phyloP scores from a whole-genome alignment of 2,888 invertebrate genomes.

The Smittia aterrima region DNA sequence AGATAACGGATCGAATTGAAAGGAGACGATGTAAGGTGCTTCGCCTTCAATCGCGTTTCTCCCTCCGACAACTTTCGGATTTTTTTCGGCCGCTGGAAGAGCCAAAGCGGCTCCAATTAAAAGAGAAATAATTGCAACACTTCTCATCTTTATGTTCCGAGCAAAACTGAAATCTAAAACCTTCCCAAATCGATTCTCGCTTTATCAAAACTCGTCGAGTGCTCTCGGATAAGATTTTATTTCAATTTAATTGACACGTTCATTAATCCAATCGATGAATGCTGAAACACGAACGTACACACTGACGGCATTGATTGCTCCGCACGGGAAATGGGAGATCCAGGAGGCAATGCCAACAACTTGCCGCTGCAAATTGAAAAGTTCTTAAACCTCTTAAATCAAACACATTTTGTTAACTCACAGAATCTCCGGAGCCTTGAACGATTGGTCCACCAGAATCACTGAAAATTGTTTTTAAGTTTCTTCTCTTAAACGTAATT shows the following conservation, averaged over 20 bases:
- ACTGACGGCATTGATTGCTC: background rate
- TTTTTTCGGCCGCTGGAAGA: background rate
- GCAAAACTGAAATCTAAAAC: background rate
- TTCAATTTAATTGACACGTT: background rate
- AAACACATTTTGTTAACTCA: background rate
- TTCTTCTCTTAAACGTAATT: no score
- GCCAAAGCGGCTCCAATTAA: background rate
- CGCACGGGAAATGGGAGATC: background rate
- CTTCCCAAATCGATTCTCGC: background rate
- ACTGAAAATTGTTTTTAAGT: background rate
- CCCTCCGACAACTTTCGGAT: background rate
- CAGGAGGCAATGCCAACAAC: background rate
- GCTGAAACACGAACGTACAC: background rate
- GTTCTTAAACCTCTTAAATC: background rate
- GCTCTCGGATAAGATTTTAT: background rate
- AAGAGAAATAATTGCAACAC: background rate
- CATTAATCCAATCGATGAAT: background rate
- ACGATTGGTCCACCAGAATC: constrained; percentile 11
- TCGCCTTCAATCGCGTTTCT: background rate
- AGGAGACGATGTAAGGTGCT: background rate
- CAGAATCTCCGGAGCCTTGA: background rate
- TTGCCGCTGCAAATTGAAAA: background rate
- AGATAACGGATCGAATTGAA: background rate
- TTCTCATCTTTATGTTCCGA: background rate
- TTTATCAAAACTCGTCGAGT: background rate